Evolutionary conservation across 2,888 invertebrate genomes (phyloP).

Genomic region (Cantharis nigra): DNA sequence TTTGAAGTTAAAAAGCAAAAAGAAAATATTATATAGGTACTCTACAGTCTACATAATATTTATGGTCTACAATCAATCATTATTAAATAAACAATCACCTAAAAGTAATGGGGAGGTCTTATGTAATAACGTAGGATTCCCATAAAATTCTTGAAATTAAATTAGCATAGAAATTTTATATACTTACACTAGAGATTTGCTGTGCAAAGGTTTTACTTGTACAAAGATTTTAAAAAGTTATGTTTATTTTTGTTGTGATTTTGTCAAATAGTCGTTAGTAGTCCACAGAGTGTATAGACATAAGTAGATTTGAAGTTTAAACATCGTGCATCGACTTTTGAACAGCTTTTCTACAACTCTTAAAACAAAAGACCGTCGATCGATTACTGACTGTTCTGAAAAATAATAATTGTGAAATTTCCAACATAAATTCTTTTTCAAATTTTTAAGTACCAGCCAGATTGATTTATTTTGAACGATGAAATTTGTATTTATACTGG

Average conservation of each 20-base stretch:
- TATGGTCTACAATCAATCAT: not conserved
- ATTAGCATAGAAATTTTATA: slow-evolving; percentile 49
- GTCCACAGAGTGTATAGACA: slow-evolving; percentile 25
- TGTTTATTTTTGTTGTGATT: slow-evolving; percentile 41
- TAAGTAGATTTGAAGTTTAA: slow-evolving; percentile 29
- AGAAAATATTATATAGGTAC: not conserved
- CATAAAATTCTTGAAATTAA: slow-evolving; percentile 40
- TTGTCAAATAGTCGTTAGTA: slow-evolving; percentile 37
- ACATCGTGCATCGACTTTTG: slow-evolving; percentile 27
- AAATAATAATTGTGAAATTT: not conserved
- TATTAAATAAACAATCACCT: too few species aligned
- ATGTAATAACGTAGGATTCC: not conserved
- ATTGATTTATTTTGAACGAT: not conserved
- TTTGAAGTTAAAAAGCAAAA: not conserved
- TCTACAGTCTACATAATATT: not conserved
- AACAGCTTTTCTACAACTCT: slow-evolving; percentile 11
- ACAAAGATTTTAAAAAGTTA: slow-evolving; percentile 35
- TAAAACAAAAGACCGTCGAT: slow-evolving; percentile 14
- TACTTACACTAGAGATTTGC: slow-evolving; percentile 41
- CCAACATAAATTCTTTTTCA: not conserved
- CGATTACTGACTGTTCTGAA: not conserved
- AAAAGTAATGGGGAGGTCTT: not conserved
- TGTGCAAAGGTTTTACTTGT: slow-evolving; percentile 42
- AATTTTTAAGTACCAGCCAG: not conserved
- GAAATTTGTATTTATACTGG: not conserved